Conservation (phyloP, 2,888 invertebrate species). For the Taenaris catops region DNA sequence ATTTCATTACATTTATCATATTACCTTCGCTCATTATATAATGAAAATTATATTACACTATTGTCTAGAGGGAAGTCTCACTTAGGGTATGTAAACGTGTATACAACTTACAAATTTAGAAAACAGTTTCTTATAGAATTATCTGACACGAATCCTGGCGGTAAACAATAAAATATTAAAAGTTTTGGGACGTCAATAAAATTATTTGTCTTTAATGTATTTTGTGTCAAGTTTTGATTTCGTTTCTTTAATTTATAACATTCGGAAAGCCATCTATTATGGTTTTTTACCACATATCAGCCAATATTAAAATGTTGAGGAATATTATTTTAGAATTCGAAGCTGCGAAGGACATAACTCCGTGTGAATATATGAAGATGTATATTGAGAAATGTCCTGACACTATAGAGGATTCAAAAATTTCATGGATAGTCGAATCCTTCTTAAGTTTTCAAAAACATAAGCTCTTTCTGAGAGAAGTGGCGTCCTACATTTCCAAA, state of each 20-base stretch:
- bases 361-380: slow-evolving; percentile 58
- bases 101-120: too few relatives aligned
- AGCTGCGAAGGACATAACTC: slow-evolving; percentile 39
- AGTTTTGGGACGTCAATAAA: slow-evolving; percentile 32
- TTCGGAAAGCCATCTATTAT: slow-evolving; percentile 30
- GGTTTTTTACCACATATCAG: slow-evolving; percentile 65
- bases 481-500: slow-evolving; percentile 41
- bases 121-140: too few relatives aligned
- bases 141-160: too few relatives aligned
- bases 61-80: too few relatives aligned
- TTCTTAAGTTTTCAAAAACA: slow-evolving; percentile 60
- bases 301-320: slow-evolving; percentile 55
- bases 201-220: slow-evolving; percentile 36
- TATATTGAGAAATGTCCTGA: slow-evolving; percentile 61
- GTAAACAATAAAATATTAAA: slow-evolving; percentile 1
- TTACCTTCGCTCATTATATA: too few relatives aligned
- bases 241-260: slow-evolving; percentile 30
- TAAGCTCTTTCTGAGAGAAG: slow-evolving; percentile 40
- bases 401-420: slow-evolving; percentile 45
- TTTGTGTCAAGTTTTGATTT: slow-evolving; percentile 38
- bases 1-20: too few relatives aligned
- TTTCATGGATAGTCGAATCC: slow-evolving; percentile 59
- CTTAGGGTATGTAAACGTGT: too few relatives aligned
- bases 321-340: slow-evolving; percentile 52
- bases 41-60: too few relatives aligned